Evolutionary conservation across 2,797 vertebrate species (phyloP).

Genomic region (Gymnoscopelus braueri): DNA sequence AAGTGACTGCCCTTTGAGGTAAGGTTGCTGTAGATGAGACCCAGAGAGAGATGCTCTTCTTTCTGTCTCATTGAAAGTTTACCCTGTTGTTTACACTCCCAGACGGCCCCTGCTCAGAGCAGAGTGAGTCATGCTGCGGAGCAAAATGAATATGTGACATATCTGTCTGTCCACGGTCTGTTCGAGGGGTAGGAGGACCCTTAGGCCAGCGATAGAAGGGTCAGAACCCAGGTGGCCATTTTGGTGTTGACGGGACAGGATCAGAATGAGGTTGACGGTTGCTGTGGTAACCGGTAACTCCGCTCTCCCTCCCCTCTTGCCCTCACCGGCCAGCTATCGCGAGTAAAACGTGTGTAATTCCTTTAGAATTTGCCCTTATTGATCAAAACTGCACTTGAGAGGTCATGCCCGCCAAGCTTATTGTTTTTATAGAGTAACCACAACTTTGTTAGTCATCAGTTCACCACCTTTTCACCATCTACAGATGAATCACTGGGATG

Average conservation of each 20-base stretch:
- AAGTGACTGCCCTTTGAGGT: slow-evolving; percentile 39
- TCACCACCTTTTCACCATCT: slow-evolving; percentile 20
- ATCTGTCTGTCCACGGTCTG: slow-evolving; percentile 60
- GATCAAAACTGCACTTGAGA: slow-evolving; percentile 78
- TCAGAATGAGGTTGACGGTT: slow-evolving; percentile 34
- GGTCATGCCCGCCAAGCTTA: slow-evolving; percentile 72
- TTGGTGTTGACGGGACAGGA: slow-evolving; percentile 32
- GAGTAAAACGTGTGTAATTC: slow-evolving; percentile 37
- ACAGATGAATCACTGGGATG: slow-evolving; percentile 33
- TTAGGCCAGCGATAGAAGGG: slow-evolving; percentile 45
- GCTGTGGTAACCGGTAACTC: slow-evolving; percentile 29
- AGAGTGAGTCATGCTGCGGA: slow-evolving; percentile 73
- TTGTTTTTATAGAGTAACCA: slow-evolving; percentile 37
- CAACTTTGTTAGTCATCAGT: slow-evolving; percentile 22
- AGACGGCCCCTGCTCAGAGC: slow-evolving; percentile 82
- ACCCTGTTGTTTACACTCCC: slow-evolving; percentile 86
- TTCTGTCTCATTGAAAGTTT: slow-evolving; percentile 68
- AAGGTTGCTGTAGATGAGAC: slow-evolving; percentile 73
- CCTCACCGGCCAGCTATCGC: slow-evolving; percentile 23
- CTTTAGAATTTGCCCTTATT: slow-evolving; percentile 59
- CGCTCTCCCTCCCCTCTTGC: slow-evolving; percentile 21
- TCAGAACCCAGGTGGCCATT: slow-evolving; percentile 38
- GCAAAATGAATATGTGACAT: slow-evolving; percentile 84
- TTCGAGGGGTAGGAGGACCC: slow-evolving; percentile 44
- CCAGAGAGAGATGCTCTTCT: slow-evolving; percentile 63